phyloP scores from a whole-genome alignment of 2,888 invertebrate genomes.

The Erynnis tages region DNA sequence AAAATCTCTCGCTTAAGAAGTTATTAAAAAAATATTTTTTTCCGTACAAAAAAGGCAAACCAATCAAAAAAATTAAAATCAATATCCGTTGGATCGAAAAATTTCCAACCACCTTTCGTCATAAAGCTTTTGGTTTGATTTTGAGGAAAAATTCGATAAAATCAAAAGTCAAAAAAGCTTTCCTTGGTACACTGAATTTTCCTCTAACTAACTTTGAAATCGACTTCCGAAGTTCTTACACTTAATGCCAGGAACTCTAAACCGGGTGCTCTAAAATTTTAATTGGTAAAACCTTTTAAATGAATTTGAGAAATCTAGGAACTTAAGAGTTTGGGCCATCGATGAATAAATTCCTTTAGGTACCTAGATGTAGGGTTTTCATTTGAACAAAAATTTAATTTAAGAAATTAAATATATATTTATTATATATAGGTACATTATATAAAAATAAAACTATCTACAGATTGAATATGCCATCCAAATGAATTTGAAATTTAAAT shows the following conservation, averaged over 20 bases:
- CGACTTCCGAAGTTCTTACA: slow-evolving; percentile 26
- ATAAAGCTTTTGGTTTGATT: background rate
- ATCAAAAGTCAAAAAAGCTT: slow-evolving; percentile 24
- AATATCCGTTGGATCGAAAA: too few relatives aligned
- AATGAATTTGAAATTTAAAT: too few relatives aligned
- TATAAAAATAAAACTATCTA: too few relatives aligned
- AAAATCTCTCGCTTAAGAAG: too few relatives aligned
- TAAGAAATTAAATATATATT: background rate
- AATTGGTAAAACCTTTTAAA: slow-evolving; percentile 29
- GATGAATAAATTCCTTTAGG: slow-evolving; percentile 25
- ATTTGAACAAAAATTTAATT: background rate
- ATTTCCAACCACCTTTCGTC: background rate
- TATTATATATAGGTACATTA: too few relatives aligned
- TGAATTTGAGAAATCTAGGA: slow-evolving; percentile 26
- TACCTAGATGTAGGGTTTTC: slow-evolving; percentile 20
- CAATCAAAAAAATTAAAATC: too few relatives aligned
- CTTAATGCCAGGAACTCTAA: slow-evolving; percentile 28
- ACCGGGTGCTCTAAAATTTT: slow-evolving; percentile 27
- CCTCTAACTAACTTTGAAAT: slow-evolving; percentile 25
- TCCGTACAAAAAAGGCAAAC: too few relatives aligned
- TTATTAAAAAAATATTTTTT: too few relatives aligned
- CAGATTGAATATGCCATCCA: too few relatives aligned
- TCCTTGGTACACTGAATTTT: slow-evolving; percentile 17
- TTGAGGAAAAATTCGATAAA: slow-evolving; percentile 9
- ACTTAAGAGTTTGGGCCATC: slow-evolving; percentile 20